Base-by-base conservation (phyloP, 2,113 vertebrate species). In the Ceuthmochares aereus region DNA sequence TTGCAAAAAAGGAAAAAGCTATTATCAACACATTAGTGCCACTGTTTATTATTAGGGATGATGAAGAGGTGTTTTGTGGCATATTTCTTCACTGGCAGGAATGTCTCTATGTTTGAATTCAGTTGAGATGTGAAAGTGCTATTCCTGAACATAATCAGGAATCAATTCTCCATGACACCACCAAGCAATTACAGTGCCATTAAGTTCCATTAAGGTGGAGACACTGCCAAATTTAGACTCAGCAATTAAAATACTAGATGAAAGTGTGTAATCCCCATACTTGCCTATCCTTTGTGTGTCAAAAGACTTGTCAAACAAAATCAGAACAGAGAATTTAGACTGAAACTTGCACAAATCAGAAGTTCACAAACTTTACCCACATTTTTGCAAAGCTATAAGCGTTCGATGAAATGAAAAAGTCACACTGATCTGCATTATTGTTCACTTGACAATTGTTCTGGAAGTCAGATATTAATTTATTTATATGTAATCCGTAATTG, bases 121-220 rank as follows among this genome's bases (percentile, higher is more conserved):
- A 87, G 73, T 60, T 89, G 74, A 95, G 88, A 91, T 9, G 2
- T 11, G n/a, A 81, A 89, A 93, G 92, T 96, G 87, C 91, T 96
- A 92, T 93, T 95, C 90, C 93, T 96, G 92, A 95, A 87, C 54
- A 49, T 67, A 88, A 94, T 97, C 93, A 95, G 68, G 79, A 89
- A 95, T 94, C n/a, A 51, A 96, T 96, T 96, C 92, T 90, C 75
- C 3, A 1, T 93, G 89, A 96, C 84, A 93, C 92, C 68, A 83
- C 75, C 36, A 37, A 91, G 92, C 89, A 97, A 96, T 97, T 97
- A 97, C 91, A 66, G 84, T 3, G 30, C 92, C 95, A 97, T 97
- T 97, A 97, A 89, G 84, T 93, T 96, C 97, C 92, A 96, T 96
- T 96, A 97, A 87, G 63, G 87, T 91, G 93, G 90, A 97, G 95